These are phyloP conservation scores for Torymus tubicola DNA, from an alignment of 2,888 invertebrate species.

Conservation along the genomic window DNA sequence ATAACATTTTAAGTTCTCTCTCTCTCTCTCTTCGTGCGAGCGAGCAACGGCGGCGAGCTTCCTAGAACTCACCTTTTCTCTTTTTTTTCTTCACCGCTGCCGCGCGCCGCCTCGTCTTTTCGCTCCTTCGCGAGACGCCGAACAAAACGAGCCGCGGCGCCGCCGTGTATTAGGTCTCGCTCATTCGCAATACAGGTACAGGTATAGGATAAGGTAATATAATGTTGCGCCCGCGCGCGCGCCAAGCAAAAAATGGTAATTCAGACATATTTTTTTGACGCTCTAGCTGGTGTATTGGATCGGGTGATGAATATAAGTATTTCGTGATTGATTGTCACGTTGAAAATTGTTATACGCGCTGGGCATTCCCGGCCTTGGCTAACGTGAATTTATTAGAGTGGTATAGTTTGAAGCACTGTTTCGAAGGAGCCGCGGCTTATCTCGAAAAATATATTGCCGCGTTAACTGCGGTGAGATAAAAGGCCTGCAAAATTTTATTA, in stretches of 20 bases:
- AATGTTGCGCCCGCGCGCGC: too few species aligned
- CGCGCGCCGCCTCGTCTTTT: constrained; percentile 1
- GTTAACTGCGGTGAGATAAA: constrained; percentile 15
- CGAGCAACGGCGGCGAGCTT: constrained; percentile 33
- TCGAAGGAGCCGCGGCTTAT: background rate
- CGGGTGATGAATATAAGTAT: too few species aligned
- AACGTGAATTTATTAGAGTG: background rate
- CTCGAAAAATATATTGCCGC: constrained; percentile 3
- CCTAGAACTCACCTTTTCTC: constrained; percentile 55
- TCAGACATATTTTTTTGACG: constrained; percentile 12
- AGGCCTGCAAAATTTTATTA: constrained; percentile 24
- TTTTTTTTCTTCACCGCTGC: constrained; percentile 30
- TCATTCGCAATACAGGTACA: constrained; percentile 25
- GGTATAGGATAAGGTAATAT: background rate
- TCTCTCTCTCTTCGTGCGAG: constrained; percentile 6
- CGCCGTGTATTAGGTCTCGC: constrained; percentile 44
- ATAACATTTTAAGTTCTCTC: constrained; percentile 51
- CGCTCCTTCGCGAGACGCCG: constrained; percentile 19
- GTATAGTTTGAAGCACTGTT: constrained; percentile 4
- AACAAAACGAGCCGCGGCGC: constrained; percentile 44
- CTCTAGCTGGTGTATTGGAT: background rate
- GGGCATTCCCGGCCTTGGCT: too few species aligned
- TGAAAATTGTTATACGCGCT: too few species aligned
- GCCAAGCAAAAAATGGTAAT: constrained; percentile 50
- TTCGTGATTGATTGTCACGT: too few species aligned